phyloP scores from a whole-genome alignment of 1,140 invertebrate species.

The Bradysia coprophila region DNA sequence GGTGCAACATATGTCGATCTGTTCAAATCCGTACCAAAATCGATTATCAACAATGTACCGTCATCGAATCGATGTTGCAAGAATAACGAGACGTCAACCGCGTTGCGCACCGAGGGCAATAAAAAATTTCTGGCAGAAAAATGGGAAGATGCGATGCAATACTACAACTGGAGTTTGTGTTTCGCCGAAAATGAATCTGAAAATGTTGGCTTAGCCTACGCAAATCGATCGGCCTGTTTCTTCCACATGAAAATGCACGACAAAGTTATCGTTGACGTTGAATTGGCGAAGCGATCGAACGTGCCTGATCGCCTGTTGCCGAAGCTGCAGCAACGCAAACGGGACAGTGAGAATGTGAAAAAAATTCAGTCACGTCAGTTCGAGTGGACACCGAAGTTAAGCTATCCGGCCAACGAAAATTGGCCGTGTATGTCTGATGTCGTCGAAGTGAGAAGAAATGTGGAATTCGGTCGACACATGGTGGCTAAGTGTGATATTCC shows the following conservation, averaged over 20 bases:
- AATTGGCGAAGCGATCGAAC: slow-evolving; percentile 10
- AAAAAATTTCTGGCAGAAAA: background rate
- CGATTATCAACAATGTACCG: slow-evolving; percentile 3
- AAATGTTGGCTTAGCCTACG: slow-evolving; percentile 18
- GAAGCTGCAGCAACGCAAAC: slow-evolving; percentile 3
- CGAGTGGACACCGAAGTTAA: background rate
- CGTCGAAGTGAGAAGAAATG: background rate
- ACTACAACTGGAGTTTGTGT: slow-evolving; percentile 12
- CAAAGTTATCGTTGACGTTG: slow-evolving; percentile 22
- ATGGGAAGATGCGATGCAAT: background rate
- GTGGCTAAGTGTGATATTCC: background rate
- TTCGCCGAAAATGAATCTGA: slow-evolving; percentile 8
- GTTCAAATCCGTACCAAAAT: background rate
- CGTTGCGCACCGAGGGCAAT: background rate
- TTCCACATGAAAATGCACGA: slow-evolving; percentile 19
- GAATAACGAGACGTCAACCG: background rate
- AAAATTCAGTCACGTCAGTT: background rate
- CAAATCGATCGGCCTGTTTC: slow-evolving; percentile 24
- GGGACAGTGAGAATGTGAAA: background rate
- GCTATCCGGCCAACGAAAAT: background rate
- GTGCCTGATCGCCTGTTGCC: slow-evolving; percentile 12
- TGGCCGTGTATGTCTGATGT: background rate
- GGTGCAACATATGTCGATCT: background rate
- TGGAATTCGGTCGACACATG: background rate
- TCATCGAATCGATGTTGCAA: background rate